Conservation (phyloP, 2,888 invertebrate genomes). For the Panorpa germanica region DNA sequence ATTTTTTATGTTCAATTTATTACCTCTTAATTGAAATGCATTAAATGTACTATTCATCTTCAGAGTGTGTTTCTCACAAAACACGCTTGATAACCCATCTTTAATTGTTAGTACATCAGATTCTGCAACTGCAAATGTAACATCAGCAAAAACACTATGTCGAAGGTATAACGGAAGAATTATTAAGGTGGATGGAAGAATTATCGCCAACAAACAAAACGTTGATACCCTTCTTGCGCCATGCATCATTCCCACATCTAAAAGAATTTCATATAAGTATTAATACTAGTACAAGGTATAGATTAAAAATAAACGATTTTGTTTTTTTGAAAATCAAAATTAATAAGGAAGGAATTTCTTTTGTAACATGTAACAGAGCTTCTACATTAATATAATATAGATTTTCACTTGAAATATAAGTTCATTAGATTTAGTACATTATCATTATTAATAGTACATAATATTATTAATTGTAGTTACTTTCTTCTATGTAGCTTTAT, state of each 20-base stretch:
- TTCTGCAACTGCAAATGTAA: constrained; percentile 59
- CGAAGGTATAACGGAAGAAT: constrained; percentile 60
- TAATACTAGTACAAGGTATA: no score
- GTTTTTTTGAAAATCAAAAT: no score
- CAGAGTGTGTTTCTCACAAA: constrained; percentile 60
- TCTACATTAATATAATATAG: no score
- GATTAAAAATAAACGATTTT: no score
- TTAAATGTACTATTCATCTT: constrained; percentile 51
- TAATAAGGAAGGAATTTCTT: no score
- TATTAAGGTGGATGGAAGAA: constrained; percentile 56
- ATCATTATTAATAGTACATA: no score
- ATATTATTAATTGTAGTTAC: no score
- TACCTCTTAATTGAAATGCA: constrained; percentile 20
- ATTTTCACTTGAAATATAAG: no score
- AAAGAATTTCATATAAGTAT: no score
- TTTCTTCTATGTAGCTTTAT: no score
- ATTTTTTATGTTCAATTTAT: background rate
- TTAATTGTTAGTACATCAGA: constrained; percentile 70
- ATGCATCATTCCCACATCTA: constrained; percentile 54
- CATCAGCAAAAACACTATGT: constrained; percentile 57
- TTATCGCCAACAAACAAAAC: constrained; percentile 57
- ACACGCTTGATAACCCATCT: constrained; percentile 65
- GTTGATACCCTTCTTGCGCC: constrained; percentile 59
- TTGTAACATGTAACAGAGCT: no score
- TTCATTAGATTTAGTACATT: no score